Base-by-base conservation (phyloP, 2,113 vertebrate genomes). In the Chlorodrepanis virens region DNA sequence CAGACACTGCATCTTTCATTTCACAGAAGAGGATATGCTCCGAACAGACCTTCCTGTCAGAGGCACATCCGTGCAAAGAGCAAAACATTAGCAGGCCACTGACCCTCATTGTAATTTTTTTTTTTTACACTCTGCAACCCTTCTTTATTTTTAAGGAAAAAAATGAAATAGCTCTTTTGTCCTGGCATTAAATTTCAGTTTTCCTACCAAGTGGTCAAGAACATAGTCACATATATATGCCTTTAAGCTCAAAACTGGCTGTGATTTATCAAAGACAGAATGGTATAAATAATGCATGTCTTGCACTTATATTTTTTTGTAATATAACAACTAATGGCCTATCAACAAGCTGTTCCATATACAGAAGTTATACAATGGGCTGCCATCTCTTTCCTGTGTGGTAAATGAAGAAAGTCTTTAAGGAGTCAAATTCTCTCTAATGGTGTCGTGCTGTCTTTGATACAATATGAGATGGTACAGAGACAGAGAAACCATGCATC, bases 261-360 rank as follows among this genome's bases (percentile, higher is more conserved):
- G 27, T 86, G 79, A 94, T 90, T 90, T 92, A 83, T 89, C 64
- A 56, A 88, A 96, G 85, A 86, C 82, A 88, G 47, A 80, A 88
- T 28, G 21, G 24, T 78, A 68, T 81, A 91, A 95, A 94, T 94
- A 96, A 87, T 70, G 31, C 11, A 94, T 47, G 49, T 80, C 68
- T 92, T 90, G 35, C 56, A 93, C 40, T 40, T 40, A 40, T 40
- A 40, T 40, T 80, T 80, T 92, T 90, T 87, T 40, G 42, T 60
- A 92, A 80, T 8, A 8, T 64, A 87, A 80, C 40, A 91, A 77
- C 63, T 80, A 96, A 93, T 47, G 29, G 64, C 39, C 68, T 86
- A 37, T 63, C 71, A 92, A 90, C 31, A 83, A 29, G 69, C 11
- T 47, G 40, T 52, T 95, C 44, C 52, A 67, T 7, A 11, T 56